phyloP scores from a whole-genome alignment of 2,797 vertebrate genomes.

The Adrianichthys oophorus region DNA sequence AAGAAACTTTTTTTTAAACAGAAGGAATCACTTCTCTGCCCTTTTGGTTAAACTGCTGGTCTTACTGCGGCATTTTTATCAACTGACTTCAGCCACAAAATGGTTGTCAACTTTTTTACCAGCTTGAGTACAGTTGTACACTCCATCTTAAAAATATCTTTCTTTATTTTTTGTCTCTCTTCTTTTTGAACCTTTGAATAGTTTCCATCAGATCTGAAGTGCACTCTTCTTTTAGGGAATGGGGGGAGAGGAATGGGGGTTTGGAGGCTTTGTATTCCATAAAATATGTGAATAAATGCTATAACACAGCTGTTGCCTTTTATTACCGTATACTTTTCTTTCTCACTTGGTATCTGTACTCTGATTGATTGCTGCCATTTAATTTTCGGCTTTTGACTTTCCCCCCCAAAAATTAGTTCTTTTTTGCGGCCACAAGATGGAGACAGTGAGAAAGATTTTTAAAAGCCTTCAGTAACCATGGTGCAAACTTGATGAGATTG shows the following conservation, averaged over 20 bases:
- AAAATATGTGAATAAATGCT: slow-evolving; percentile 78
- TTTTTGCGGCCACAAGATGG: slow-evolving; percentile 41
- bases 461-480: background rate
- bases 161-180: slow-evolving; percentile 41
- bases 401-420: background rate
- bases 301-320: slow-evolving; percentile 53
- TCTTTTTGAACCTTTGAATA: slow-evolving; percentile 44
- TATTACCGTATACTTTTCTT: background rate
- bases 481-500: slow-evolving; percentile 5
- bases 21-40: slow-evolving; percentile 22
- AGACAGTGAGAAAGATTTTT: background rate
- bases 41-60: slow-evolving; percentile 18
- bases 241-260: background rate
- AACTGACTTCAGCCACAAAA: slow-evolving; percentile 29
- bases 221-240: slow-evolving; percentile 43
- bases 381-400: background rate
- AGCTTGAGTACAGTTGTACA: slow-evolving; percentile 48
- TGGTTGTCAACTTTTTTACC: slow-evolving; percentile 33
- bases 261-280: slow-evolving; percentile 72
- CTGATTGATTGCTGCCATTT: too few species aligned
- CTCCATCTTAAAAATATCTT: slow-evolving; percentile 34
- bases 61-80: slow-evolving; percentile 34
- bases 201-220: slow-evolving; percentile 60
- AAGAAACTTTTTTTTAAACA: slow-evolving; percentile 23
- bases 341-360: background rate